Percentiles rank a stretch among this genome's conserved stretches.
Conservation (phyloP, 2,113 vertebrate species). For the Cygnus atratus region DNA sequence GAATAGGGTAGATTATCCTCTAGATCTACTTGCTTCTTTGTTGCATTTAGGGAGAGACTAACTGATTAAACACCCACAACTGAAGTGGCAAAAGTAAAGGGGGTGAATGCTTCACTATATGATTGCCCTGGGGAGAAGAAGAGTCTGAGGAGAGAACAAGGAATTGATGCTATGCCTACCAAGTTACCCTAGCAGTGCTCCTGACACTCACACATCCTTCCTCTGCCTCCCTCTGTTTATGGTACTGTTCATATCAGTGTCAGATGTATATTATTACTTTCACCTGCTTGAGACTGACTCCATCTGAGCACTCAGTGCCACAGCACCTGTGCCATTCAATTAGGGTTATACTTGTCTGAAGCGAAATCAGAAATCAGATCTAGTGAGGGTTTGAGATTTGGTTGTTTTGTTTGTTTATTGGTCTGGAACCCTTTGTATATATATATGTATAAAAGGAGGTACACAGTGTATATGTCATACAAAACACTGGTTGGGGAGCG, state of each 20-base stretch:
- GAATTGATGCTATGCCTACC: fast-evolving
- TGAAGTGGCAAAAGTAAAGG: background rate
- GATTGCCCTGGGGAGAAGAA: background rate
- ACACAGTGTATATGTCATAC: fast-evolving
- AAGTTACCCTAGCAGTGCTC: background rate
- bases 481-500: background rate
- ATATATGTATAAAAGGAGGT: background rate
- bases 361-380: background rate
- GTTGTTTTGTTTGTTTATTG: background rate
- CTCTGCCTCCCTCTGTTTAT: background rate
- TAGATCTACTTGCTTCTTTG: background rate
- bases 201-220: background rate
- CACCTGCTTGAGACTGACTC: fast-evolving
- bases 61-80: background rate
- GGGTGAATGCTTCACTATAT: fast-evolving
- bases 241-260: background rate
- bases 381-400: background rate
- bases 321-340: fast-evolving
- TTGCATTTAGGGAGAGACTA: fast-evolving
- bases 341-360: background rate
- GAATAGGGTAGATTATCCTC: background rate
- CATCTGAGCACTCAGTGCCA: background rate
- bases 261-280: background rate
- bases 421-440: background rate
- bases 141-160: background rate